Evolutionary conservation across 2,113 vertebrate species (phyloP), one percentile per base, ranked within the genome.

Genomic region (Porphyrio hochstetteri): DNA sequence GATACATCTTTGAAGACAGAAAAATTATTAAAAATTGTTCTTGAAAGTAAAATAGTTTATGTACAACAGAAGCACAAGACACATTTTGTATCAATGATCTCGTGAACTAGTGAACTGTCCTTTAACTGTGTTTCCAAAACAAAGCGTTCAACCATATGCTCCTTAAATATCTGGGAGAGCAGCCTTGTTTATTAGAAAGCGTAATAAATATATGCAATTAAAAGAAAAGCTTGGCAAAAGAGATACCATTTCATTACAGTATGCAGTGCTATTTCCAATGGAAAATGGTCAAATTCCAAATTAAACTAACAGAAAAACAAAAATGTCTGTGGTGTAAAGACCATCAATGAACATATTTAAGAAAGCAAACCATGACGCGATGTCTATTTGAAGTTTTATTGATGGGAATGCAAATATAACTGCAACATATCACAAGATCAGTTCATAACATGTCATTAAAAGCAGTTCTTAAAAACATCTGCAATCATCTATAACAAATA

Each of bases 381-480:
- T 8, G 36, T 87, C 42, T 14, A 82, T 86, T 75, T 91, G 48
- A 87, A 81, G 14, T 94, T 98, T 98, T 98, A 97, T 96, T 97
- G 71, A 96, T 56, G 23, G 53, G 50, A 96, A 92, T 85, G 84
- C 35, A 92, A 88, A 92, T 65, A 93, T 46, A 93, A 77, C 35
- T 61, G 75, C 91, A 69, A 72, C 50, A 95, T 82, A 91, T 80
- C 63, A 96, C 83, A 94, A 84, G 87, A 28, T 19, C 59, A 95
- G 86, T 79, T 90, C 2, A 28, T 81, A 91, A 95, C 61, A 94
- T 94, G 92, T 85, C 68, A 94, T 90, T 82, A 90, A 59, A 91
- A 95, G 57, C 59, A 59, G 76, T 94, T 89, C 48, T 93, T 95
- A 96, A 85, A 95, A 97, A 96, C 95, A 97, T 95, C 95, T 95